Evolutionary conservation across 2,888 invertebrate species (phyloP).

Genomic region (Agrilus mali): DNA sequence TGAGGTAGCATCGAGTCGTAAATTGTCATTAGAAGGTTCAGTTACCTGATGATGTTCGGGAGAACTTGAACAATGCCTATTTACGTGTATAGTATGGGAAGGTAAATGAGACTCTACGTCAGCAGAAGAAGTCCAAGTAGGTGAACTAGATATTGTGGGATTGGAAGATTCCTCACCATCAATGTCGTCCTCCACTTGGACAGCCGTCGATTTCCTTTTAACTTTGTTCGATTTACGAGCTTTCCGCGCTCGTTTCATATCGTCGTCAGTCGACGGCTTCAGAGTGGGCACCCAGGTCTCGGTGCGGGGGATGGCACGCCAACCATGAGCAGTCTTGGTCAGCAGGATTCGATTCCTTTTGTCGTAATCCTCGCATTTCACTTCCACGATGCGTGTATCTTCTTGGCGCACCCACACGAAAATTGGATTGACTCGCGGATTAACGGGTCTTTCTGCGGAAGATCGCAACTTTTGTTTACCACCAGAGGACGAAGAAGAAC

Average conservation of each 20-base stretch:
- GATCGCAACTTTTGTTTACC: conserved; percentile 16
- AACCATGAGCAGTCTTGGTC: conserved; percentile 68
- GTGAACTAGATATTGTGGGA: conserved; percentile 15
- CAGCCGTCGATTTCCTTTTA: conserved; percentile 28
- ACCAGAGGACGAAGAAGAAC: conserved; percentile 8
- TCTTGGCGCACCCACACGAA: conserved; percentile 76
- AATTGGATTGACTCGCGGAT: conserved; percentile 63
- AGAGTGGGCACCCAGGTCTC: conserved; percentile 41
- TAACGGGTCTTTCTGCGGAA: conserved; percentile 27
- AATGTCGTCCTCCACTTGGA: conserved; percentile 28
- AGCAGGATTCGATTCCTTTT: conserved; percentile 71
- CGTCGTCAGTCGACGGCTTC: conserved; percentile 34
- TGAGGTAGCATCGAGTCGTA: conserved; percentile 29
- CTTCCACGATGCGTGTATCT: conserved; percentile 69
- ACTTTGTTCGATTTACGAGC: conserved; percentile 35
- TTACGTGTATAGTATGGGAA: conserved; percentile 46
- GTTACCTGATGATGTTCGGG: conserved; percentile 17
- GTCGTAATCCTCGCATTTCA: conserved; percentile 80
- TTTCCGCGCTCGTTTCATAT: conserved; percentile 41
- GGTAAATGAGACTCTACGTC: conserved; percentile 50
- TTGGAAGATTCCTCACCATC: conserved; percentile 12
- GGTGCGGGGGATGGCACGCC: conserved; percentile 72
- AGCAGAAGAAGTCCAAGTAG: conserved; percentile 32
- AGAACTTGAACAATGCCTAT: conserved; percentile 29
- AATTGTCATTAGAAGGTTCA: conserved; percentile 11